Evolutionary conservation across 2,888 invertebrate genomes (phyloP), one percentile per base, ranked within the genome.

Genomic region (Dicyrtoma fusca): DNA sequence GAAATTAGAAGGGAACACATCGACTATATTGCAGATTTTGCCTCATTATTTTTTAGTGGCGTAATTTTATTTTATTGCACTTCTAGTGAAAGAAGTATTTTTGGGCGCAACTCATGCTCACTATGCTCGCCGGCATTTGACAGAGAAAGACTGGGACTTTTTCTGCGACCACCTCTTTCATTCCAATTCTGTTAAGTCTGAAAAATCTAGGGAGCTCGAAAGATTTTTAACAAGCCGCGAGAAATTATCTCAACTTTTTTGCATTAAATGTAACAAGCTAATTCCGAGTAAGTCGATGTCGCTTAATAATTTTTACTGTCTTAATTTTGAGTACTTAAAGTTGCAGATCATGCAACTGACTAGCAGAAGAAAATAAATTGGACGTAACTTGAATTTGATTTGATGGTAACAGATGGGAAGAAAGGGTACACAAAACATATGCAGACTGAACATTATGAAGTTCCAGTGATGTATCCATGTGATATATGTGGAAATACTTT

Each of bases 91-190:
- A 70, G 77, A 77, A 70, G 78, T 80, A 10, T 80, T 77, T 61
- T 49, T 65, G 53, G 69, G 73, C 6, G 77, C 77, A 0, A 78
- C 78, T 17, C 80, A 80, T 51, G 51, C 72, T 19, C 76, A 80
- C 53, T 76, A 76, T 19, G 61, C 74, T 10, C 55, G 77, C 2
- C 70, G 80, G 13, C 69, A 70, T 68, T 68, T 80, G 17, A 77
- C 76, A 3, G 76, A 80, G 23, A 77, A 76, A 55, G 80, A 80
- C 65, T 80, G 78, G 80, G 80, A 80, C 53, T 80, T 74, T 62
- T 78, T 80, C 55, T 80, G 78, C 68, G 78, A 78, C 21, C 75
- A 80, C 59, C 71, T 80, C 8, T 80, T 78, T 68, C 77, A 77
- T 53, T 77, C 78, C 10, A 78, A 76, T 61, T 78, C 78, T 1